Conservation (phyloP, 2,797 vertebrate species). For the Phaenicophaeus curvirostris region DNA sequence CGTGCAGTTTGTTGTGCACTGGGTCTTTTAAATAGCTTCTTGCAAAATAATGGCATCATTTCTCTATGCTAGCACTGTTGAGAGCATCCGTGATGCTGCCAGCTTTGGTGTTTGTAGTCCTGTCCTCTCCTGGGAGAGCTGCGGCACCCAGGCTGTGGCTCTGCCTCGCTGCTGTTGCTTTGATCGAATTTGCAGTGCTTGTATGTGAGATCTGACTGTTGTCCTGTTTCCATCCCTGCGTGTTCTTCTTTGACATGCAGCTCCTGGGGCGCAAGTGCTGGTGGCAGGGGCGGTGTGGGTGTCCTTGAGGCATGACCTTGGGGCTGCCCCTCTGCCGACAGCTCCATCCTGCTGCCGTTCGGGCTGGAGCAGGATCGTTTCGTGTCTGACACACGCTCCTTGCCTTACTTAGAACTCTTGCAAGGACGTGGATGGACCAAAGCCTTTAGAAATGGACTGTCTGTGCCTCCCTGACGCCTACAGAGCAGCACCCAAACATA, state of each 20-base stretch:
- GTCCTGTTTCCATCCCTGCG: accelerated
- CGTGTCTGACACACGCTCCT: not conserved
- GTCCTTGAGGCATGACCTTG: slow-evolving; percentile 35
- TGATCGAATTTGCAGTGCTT: not conserved
- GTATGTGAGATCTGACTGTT: accelerated
- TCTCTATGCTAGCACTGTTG: not conserved
- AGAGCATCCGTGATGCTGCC: not conserved
- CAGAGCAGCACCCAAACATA: not conserved
- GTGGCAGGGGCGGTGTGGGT: not conserved
- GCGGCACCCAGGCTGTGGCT: accelerated
- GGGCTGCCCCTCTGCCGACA: not conserved
- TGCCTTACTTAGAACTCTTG: not conserved
- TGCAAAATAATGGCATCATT: not conserved
- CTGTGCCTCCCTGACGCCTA: not conserved
- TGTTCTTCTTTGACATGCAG: not conserved
- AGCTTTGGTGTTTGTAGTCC: not conserved
- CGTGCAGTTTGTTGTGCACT: not conserved
- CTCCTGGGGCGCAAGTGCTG: not conserved
- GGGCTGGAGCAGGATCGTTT: not conserved
- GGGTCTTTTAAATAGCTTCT: not conserved
- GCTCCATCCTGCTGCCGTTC: not conserved
- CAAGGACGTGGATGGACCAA: not conserved
- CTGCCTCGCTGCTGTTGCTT: not conserved
- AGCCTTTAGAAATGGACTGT: not conserved
- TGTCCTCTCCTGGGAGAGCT: not conserved